Evolutionary conservation across 2,797 vertebrate genomes (phyloP).

Genomic region (Pseudocheirus occidentalis): DNA sequence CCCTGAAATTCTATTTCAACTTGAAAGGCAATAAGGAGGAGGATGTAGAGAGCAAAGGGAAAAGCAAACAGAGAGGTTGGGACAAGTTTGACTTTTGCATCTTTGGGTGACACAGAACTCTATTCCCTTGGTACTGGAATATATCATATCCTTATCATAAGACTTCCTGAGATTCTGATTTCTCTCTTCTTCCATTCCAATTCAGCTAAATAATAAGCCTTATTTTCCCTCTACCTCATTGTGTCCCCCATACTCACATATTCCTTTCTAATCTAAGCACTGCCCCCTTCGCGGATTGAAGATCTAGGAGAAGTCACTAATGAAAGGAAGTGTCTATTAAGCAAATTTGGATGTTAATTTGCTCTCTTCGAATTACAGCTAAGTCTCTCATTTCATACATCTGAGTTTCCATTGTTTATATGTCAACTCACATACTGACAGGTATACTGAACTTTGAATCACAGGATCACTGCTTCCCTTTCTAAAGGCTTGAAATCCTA

Average conservation of each 20-base stretch:
- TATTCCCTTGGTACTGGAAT: neutral
- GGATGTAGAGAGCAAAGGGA: constrained; percentile 5
- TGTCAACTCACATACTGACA: neutral
- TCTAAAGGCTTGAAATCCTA: neutral
- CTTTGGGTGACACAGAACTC: neutral
- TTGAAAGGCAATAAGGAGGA: constrained; percentile 26
- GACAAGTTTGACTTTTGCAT: neutral
- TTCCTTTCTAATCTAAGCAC: neutral
- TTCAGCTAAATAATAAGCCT: neutral
- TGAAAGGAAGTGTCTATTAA: neutral
- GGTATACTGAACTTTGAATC: neutral
- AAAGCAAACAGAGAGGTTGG: constrained; percentile 32
- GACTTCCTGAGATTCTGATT: neutral
- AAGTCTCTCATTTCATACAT: neutral
- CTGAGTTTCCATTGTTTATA: neutral
- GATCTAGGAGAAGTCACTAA: neutral
- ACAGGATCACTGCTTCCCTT: neutral
- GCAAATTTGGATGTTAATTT: neutral
- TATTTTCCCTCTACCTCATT: neutral
- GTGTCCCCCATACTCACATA: neutral
- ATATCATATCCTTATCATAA: neutral
- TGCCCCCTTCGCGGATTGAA: neutral
- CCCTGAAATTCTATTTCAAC: neutral
- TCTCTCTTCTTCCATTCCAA: neutral
- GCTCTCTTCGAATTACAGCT: neutral